Conservation (phyloP, 2,113 vertebrate genomes). For the Actenoides lindsayi region DNA sequence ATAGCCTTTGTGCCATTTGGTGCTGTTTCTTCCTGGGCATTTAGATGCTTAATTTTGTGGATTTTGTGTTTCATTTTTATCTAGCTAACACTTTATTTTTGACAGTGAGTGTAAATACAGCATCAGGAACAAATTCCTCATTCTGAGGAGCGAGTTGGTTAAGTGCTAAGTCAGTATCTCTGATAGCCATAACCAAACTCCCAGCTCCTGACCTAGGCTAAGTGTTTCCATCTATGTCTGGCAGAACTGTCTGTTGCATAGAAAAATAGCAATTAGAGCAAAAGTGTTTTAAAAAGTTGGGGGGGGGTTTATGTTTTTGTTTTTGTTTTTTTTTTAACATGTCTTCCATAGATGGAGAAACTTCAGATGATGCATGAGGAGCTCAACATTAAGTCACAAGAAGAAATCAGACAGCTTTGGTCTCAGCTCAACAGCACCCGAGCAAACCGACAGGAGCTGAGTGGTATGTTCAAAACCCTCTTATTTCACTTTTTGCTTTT, state of each 20-base stretch:
- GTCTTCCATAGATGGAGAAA: conserved; percentile 73
- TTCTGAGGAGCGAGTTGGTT: neutral
- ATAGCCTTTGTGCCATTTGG: neutral
- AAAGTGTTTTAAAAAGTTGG: neutral
- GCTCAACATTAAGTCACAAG: conserved; percentile 79
- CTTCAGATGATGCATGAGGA: conserved; percentile 72
- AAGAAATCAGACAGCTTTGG: conserved; percentile 85
- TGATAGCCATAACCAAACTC: neutral
- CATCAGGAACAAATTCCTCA: neutral
- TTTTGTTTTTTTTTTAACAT: neutral
- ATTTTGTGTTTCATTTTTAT: neutral
- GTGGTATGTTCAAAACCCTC: conserved; percentile 72
- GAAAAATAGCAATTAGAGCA: neutral
- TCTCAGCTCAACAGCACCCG: conserved; percentile 82
- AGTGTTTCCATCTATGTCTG: neutral
- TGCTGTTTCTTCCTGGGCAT: neutral
- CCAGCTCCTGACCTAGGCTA: too few relatives aligned
- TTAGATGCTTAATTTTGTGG: neutral
- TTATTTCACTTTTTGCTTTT: neutral
- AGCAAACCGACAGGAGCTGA: conserved; percentile 80
- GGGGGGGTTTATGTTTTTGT: too few relatives aligned
- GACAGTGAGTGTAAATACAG: neutral
- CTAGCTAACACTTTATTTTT: neutral
- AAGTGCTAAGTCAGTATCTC: neutral
- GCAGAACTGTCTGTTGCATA: neutral